phyloP scores from a whole-genome alignment of 2,888 invertebrate genomes.

The Eucera pruinosa region DNA sequence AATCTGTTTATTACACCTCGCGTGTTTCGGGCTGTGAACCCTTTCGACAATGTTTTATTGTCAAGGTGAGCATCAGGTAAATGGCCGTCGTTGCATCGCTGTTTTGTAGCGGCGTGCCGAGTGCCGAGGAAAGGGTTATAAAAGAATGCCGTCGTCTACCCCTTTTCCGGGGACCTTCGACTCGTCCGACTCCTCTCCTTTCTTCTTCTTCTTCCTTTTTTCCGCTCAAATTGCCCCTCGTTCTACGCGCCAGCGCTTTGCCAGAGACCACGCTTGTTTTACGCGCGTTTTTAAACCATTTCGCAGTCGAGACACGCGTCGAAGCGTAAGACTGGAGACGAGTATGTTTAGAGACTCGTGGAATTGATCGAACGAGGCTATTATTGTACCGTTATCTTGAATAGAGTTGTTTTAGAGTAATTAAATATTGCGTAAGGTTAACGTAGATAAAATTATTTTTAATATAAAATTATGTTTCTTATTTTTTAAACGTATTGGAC shows the following conservation, averaged over 20 bases:
- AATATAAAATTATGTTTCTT: too few species aligned
- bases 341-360: too few species aligned
- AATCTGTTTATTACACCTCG: conserved; percentile 74
- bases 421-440: too few species aligned
- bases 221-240: conserved; percentile 18
- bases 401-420: too few species aligned
- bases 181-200: conserved; percentile 1
- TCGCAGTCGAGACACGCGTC: conserved; percentile 48
- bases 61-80: conserved; percentile 72
- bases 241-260: not conserved
- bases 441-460: too few species aligned
- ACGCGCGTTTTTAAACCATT: conserved; percentile 34
- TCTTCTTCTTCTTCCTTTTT: not conserved
- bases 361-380: too few species aligned
- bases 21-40: conserved; percentile 63
- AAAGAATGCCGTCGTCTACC: conserved; percentile 53
- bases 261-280: conserved; percentile 9
- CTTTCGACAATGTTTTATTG: conserved; percentile 72
- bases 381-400: too few species aligned
- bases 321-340: too few species aligned
- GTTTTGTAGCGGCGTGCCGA: conserved; percentile 19
- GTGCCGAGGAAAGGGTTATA: conserved; percentile 64
- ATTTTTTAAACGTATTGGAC: too few species aligned
- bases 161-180: conserved; percentile 47
- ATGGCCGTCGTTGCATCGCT: conserved; percentile 45